Evolutionary conservation across 1,140 invertebrate species (phyloP).

Genomic region (Plutomurus gul): DNA sequence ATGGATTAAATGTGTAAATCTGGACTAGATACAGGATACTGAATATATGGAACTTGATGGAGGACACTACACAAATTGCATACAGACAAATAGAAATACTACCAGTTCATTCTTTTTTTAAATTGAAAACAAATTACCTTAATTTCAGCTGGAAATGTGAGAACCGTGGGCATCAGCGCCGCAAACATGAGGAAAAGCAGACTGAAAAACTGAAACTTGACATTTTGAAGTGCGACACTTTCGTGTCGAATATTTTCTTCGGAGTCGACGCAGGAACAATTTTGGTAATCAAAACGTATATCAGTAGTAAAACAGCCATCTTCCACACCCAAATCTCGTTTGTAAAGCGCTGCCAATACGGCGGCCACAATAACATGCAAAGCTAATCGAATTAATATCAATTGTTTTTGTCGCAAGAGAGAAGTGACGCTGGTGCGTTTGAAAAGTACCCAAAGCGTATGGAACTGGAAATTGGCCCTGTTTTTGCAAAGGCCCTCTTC

Average conservation of each 20-base stretch:
- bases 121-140: slow-evolving; percentile 21
- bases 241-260: slow-evolving; percentile 11
- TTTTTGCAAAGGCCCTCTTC: slow-evolving; percentile 13
- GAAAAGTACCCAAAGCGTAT: slow-evolving; percentile 4
- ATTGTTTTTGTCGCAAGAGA: slow-evolving; percentile 7
- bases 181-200: slow-evolving; percentile 42
- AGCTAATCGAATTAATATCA: slow-evolving; percentile 13
- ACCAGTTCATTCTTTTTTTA: too few species aligned
- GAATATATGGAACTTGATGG: too few species aligned
- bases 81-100: too few species aligned
- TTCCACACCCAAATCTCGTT: slow-evolving; percentile 4
- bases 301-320: neutral
- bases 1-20: too few species aligned
- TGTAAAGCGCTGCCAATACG: slow-evolving; percentile 2
- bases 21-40: too few species aligned
- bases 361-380: slow-evolving; percentile 28
- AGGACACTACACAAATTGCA: too few species aligned
- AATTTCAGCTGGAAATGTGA: slow-evolving; percentile 35
- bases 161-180: slow-evolving; percentile 32
- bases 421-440: neutral
- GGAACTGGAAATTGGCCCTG: neutral
- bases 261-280: neutral
- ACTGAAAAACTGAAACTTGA: slow-evolving; percentile 43
- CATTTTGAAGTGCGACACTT: neutral
- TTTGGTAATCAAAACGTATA: neutral